Conservation (phyloP, 2,797 vertebrate species). For the Siniperca scherzeri region DNA sequence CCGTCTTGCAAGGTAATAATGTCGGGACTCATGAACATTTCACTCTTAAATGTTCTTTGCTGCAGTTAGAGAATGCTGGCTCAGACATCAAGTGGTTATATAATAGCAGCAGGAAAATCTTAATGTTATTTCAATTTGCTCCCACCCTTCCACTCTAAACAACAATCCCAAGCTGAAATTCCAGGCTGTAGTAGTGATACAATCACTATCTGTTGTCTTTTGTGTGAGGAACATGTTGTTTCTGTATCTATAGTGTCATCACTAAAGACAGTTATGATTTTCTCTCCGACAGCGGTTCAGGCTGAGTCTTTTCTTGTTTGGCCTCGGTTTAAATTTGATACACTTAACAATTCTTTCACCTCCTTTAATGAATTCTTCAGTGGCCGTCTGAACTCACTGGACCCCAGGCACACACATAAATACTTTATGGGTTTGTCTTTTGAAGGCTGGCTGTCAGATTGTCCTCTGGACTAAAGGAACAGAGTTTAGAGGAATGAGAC, state of each 20-base stretch:
- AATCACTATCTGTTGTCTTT: conserved; percentile 59
- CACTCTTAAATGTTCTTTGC: not conserved
- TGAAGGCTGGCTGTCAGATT: conserved; percentile 86
- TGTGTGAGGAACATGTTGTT: conserved; percentile 61
- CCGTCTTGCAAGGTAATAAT: not conserved
- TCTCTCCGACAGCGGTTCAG: conserved; percentile 54
- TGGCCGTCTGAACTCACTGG: conserved; percentile 83
- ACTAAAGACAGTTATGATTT: conserved; percentile 74
- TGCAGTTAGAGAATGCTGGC: not conserved
- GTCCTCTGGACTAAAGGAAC: conserved; percentile 81
- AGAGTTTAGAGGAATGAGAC: conserved; percentile 75
- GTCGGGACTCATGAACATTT: not conserved
- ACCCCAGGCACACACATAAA: conserved; percentile 84
- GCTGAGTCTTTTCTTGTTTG: conserved; percentile 75
- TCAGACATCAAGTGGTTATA: conserved; percentile 1
- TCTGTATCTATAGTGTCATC: conserved; percentile 77
- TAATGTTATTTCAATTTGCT: not conserved
- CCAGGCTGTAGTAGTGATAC: conserved; percentile 53
- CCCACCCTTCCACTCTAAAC: not conserved
- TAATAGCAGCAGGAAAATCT: conserved; percentile 9
- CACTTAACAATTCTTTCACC: conserved; percentile 85
- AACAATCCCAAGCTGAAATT: conserved; percentile 49
- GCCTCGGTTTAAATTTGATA: conserved; percentile 81
- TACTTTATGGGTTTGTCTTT: conserved; percentile 86
- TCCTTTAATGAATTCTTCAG: conserved; percentile 87